phyloP scores from a whole-genome alignment of 2,888 invertebrate species.

The Philaethria dido region DNA sequence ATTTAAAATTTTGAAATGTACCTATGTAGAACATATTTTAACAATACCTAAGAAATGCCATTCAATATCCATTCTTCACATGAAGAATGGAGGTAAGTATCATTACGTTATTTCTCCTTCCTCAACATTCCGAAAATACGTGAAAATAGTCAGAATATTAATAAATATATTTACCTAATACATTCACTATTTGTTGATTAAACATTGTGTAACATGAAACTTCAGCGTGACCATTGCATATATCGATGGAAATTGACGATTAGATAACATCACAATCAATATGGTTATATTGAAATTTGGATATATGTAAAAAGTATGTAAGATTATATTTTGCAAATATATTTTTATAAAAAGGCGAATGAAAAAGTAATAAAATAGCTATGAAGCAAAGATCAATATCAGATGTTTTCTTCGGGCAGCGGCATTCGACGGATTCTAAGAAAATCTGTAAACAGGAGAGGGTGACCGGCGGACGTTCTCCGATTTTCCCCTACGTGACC shows the following conservation, averaged over 20 bases:
- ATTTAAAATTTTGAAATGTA: too few species aligned
- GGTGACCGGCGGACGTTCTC: constrained; percentile 17
- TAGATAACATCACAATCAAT: neutral
- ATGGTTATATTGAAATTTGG: neutral
- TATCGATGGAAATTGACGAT: neutral
- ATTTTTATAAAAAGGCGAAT: neutral
- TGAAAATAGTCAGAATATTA: too few species aligned
- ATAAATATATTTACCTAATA: neutral
- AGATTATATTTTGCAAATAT: neutral
- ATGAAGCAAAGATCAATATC: constrained; percentile 21
- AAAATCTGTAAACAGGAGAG: constrained; percentile 30
- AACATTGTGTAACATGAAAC: neutral
- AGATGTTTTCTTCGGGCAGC: neutral
- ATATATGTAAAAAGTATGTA: neutral
- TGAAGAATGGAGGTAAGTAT: too few species aligned
- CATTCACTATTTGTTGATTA: neutral
- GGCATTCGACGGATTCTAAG: constrained; percentile 12
- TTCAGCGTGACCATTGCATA: neutral
- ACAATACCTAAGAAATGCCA: too few species aligned
- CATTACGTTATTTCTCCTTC: too few species aligned
- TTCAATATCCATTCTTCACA: too few species aligned
- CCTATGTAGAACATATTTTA: too few species aligned
- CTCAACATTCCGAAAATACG: too few species aligned
- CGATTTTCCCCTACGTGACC: constrained; percentile 23
- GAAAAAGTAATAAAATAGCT: neutral